Evolutionary conservation across 2,888 invertebrate species (phyloP), one percentile per base, ranked within the genome.

Genomic region (Brachylomia viminalis): DNA sequence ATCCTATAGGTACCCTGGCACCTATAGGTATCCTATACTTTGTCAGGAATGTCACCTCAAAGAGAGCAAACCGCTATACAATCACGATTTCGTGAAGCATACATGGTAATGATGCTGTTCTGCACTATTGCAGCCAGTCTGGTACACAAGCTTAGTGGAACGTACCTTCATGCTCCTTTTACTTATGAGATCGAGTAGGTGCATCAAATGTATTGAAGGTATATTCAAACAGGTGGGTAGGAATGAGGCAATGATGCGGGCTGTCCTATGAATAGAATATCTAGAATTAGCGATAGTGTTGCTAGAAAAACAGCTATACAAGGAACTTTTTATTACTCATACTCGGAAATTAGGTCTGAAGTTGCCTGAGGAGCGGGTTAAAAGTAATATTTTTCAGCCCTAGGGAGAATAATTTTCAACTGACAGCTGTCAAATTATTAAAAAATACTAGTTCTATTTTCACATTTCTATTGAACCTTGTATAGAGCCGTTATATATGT

Each of bases 111-210:
- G 54, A 61, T 15, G 15, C 20, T 49, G 77, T 77, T 77, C 82
- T 66, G 80, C 80, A 42, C 59, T 65, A 80, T 80, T 76, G 80
- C 69, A 49, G 42, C 1, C n/a, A 15, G 45, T 30, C 58, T 80
- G 56, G 66, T 64, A 75, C 81, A 75, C 76, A 23, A 79, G 38
- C 23, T 75, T n/a, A 81, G 17, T 81, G 38, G 79, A 62, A 79
- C 79, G 58, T 75, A 68, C 52, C 38, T 79, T 79, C 64, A 81
- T 75, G 79, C 79, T 79, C 79, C 65, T 82, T 8, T 80, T 56
- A 49, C 13, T 82, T 58, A 64, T 0, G n/a, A 68, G 62, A 52
- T 68, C n/a, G 42, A 17, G 27, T 7, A 23, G 49, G 0, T 47
- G 49, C 38, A 33, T 42, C 20, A 54, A 65, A 42, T 58, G 15